Evolutionary conservation across 1,140 invertebrate genomes (phyloP), one percentile per base, ranked within the genome.

Genomic region (Drosophila pseudoananassae): DNA sequence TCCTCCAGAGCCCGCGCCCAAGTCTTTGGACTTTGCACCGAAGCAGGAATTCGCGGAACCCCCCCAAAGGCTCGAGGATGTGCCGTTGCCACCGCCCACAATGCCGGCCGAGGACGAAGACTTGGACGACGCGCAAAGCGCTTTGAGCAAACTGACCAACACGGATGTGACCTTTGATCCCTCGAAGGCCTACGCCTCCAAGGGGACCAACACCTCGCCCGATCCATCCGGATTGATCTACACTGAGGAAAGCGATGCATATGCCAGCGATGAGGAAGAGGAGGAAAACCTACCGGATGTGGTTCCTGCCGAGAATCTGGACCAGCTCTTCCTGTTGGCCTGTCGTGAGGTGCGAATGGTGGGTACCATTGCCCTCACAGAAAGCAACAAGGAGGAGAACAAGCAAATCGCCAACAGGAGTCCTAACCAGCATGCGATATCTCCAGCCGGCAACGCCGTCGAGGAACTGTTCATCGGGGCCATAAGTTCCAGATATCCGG

Each of bases 121-220:
- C 9, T 2, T 6, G 1, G 17, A 10, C 0, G 33, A 54, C 6
- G 40, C 59, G 1, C 23, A 75, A n/a, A 47, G 27, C 20, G 8
- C 27, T 4, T n/a, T 40, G 1, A 75, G 50, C n/a, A 74, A 81
- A 51, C 4, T 23, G 3, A 71, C 55, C 15, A 85, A 85, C 31
- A 85, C 82, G 2, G 82, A 82, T 14, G 31, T 78, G 1, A 64
- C 57, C 12, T 61, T 78, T 0, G 40, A 88, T 58, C 83, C 82
- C 0, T 53, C 57, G 0, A 85, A 85, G 31, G 45, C 36, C 29
- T 85, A 38, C 12, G 68, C 76, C 6, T 17, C 46, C 20, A 84
- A 85, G 43, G 66, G 49, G 1, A 84, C 81, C 3, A 84, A 85
- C 15, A 84, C 81, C 0, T 50, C 72, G 17, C 43, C 43, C 7